Percentiles rank a stretch among this genome's conserved stretches.
Evolutionary conservation across 2,113 vertebrate species (phyloP).

Genomic region (Barbus barbus): DNA sequence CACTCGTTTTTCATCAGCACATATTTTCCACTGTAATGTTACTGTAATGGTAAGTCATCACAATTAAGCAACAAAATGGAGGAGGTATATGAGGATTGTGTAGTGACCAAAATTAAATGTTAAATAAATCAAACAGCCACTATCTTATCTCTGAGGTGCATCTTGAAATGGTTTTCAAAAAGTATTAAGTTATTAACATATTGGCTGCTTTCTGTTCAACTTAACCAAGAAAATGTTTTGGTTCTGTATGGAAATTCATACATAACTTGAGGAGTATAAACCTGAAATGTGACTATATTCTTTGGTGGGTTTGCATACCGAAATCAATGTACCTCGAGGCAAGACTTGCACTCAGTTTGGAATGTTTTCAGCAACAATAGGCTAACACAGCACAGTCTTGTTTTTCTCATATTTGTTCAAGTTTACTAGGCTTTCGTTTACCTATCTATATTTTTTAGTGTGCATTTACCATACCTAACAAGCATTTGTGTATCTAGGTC

Average conservation of each 20-base stretch:
- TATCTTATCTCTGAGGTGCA: background rate
- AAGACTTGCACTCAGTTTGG: slow-evolving; percentile 15
- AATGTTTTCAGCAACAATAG: background rate
- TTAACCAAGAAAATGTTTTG: background rate
- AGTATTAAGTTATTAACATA: background rate
- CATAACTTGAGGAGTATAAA: background rate
- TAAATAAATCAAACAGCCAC: background rate
- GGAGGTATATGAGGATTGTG: background rate
- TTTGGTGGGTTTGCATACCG: background rate
- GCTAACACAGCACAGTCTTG: background rate
- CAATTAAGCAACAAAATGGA: background rate
- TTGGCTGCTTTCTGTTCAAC: background rate
- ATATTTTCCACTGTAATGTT: background rate
- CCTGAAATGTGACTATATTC: background rate
- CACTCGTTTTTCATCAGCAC: background rate
- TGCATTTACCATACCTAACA: no score
- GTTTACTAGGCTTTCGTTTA: background rate
- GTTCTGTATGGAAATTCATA: no score
- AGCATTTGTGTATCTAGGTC: background rate
- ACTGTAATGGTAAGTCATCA: background rate
- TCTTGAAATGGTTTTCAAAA: background rate
- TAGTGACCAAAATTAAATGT: background rate
- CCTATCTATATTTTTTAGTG: background rate
- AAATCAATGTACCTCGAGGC: slow-evolving; percentile 16
- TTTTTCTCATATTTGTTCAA: background rate